Percentiles rank a stretch among this genome's conserved stretches.
Evolutionary conservation across 2,797 vertebrate genomes (phyloP).

Genomic region (Sebastes umbrosus): DNA sequence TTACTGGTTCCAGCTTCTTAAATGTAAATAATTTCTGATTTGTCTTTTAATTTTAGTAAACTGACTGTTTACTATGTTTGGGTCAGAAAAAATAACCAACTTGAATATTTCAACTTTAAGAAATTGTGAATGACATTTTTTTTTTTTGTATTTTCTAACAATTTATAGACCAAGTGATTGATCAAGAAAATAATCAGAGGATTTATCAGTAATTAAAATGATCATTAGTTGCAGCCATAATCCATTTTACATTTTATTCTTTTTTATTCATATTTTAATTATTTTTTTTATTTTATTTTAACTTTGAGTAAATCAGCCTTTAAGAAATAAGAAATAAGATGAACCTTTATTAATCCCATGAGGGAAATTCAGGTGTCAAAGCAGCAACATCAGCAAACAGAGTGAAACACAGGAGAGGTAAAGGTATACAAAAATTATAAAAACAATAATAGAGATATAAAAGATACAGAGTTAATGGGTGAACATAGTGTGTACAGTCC

Average conservation of each 20-base stretch:
- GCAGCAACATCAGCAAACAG: no score
- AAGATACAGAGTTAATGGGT: no score
- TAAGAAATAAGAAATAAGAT: no score
- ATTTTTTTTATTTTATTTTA: not conserved
- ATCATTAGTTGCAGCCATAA: not conserved
- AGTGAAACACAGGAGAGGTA: no score
- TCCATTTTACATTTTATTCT: not conserved
- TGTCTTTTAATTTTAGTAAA: not conserved
- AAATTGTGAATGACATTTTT: not conserved
- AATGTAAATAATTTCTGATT: not conserved
- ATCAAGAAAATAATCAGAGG: not conserved
- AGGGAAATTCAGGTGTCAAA: no score
- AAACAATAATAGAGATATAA: no score
- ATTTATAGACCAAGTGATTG: not conserved
- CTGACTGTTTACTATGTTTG: not conserved
- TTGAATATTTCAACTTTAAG: no score
- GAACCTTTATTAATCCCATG: no score
- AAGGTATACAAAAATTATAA: no score
- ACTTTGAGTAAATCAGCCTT: not conserved
- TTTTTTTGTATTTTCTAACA: not conserved
- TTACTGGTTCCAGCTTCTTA: no score
- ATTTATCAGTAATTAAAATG: not conserved
- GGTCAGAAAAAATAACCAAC: no score
- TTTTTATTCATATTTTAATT: not conserved
- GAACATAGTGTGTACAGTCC: no score